Conservation (phyloP, 2,797 vertebrate species). For the Sebastes matsubarae region DNA sequence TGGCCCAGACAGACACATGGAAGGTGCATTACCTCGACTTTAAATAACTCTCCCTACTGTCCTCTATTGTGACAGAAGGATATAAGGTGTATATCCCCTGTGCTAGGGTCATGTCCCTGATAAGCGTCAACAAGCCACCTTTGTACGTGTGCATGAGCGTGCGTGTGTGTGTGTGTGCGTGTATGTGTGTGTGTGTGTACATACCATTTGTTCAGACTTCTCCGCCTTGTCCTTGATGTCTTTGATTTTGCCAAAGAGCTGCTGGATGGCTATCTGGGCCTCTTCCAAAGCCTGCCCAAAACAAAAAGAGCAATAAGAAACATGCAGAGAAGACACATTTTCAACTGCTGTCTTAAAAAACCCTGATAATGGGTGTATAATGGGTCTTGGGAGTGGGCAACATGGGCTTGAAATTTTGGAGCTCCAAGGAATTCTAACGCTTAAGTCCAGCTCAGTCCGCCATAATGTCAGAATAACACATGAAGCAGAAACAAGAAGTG, state of each 20-base stretch:
- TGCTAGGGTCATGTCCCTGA: background rate
- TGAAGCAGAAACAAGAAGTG: background rate
- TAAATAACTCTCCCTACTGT: constrained; percentile 31
- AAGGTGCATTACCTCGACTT: constrained; percentile 39
- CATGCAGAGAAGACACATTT: constrained; percentile 1
- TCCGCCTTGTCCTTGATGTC: constrained; percentile 99
- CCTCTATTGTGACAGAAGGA: constrained; percentile 28
- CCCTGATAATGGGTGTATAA: background rate
- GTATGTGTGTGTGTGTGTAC: constrained; percentile 29
- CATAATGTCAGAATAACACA: background rate
- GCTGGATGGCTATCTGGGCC: constrained; percentile 96
- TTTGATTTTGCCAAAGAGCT: constrained; percentile 99
- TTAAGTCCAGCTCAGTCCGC: background rate
- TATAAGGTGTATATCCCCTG: background rate
- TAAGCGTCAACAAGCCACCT: constrained; percentile 4
- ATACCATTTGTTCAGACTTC: constrained; percentile 99
- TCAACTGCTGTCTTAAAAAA: background rate
- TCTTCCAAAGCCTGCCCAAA: constrained; percentile 92
- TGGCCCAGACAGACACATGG: constrained; percentile 42
- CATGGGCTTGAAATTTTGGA: background rate
- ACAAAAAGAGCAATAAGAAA: constrained; percentile 35
- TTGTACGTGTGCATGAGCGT: background rate
- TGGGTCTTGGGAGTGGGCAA: background rate
- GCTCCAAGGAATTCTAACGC: background rate
- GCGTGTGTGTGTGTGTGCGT: background rate